Conservation (phyloP, 2,113 vertebrate species). For the Oncorhynchus clarkii region DNA sequence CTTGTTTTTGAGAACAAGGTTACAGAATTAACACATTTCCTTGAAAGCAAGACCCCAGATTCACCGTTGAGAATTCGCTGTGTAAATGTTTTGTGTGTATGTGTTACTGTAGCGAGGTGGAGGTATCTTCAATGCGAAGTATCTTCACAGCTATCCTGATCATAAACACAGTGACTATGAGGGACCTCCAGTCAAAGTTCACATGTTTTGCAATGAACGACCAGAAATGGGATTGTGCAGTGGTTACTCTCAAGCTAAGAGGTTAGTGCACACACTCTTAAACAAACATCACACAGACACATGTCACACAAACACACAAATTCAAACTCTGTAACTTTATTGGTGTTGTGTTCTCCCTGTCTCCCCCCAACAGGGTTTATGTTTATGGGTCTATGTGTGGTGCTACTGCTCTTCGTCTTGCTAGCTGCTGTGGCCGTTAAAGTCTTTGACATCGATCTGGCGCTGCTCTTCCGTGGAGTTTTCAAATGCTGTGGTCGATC, state of each 20-base stretch:
- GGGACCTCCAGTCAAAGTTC: constrained; percentile 50
- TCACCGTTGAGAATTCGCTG: neutral
- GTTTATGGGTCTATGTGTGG: constrained; percentile 20
- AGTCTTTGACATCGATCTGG: constrained; percentile 58
- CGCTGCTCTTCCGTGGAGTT: constrained; percentile 54
- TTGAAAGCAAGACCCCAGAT: neutral
- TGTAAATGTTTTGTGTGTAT: neutral
- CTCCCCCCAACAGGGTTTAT: neutral
- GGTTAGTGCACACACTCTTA: constrained; percentile 42
- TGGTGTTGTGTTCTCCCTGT: neutral
- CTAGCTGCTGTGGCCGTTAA: constrained; percentile 38
- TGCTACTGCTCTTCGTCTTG: constrained; percentile 23
- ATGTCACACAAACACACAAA: too few relatives aligned
- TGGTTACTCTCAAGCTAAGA: constrained; percentile 42
- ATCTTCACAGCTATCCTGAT: constrained; percentile 33
- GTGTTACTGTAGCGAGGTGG: neutral
- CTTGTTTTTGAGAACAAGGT: neutral
- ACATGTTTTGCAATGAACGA: neutral
- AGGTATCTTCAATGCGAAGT: rapidly evolving
- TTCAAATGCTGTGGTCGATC: neutral
- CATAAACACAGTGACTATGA: constrained; percentile 50
- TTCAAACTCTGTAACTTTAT: neutral
- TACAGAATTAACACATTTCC: neutral
- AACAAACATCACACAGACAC: constrained; percentile 8
- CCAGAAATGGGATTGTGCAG: rapidly evolving